Percentiles rank a stretch among this genome's conserved stretches.
These are phyloP conservation scores for Labeo rohita DNA, from an alignment of 2,113 vertebrate genomes.

Conservation along the genomic window DNA sequence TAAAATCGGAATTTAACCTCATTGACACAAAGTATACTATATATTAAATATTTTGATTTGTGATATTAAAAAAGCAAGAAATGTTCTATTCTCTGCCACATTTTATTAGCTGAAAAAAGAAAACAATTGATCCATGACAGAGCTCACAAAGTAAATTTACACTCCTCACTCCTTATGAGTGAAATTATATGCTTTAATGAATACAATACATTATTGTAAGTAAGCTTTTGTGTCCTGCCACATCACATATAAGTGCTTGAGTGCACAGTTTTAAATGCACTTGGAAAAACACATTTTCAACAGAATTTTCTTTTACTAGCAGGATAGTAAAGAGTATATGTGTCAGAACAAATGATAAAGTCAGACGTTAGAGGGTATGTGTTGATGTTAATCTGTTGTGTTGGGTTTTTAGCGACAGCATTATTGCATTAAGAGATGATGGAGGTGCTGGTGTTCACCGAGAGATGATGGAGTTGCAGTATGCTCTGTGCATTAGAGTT, in stretches of 20 bases:
- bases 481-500: slow-evolving; percentile 6
- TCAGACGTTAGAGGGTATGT: not conserved
- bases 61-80: no score
- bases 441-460: slow-evolving; percentile 8
- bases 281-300: not conserved
- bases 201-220: not conserved
- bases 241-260: not conserved
- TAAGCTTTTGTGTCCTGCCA: slow-evolving; percentile 9
- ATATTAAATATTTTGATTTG: not conserved
- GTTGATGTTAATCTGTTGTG: slow-evolving; percentile 32
- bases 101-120: not conserved
- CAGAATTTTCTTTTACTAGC: not conserved
- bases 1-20: not conserved
- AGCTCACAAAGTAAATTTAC: not conserved
- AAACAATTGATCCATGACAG: not conserved
- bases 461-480: slow-evolving; percentile 15
- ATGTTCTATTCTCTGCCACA: not conserved
- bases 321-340: not conserved
- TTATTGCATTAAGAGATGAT: slow-evolving; percentile 35
- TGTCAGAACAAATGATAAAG: slow-evolving; percentile 15
- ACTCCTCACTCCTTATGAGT: not conserved
- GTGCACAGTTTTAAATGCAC: not conserved
- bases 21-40: not conserved
- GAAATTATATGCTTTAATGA: not conserved
- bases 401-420: slow-evolving; percentile 20